These are phyloP conservation scores for Cabera pusaria DNA, from an alignment of 2,888 invertebrate species.

Conservation along the genomic window DNA sequence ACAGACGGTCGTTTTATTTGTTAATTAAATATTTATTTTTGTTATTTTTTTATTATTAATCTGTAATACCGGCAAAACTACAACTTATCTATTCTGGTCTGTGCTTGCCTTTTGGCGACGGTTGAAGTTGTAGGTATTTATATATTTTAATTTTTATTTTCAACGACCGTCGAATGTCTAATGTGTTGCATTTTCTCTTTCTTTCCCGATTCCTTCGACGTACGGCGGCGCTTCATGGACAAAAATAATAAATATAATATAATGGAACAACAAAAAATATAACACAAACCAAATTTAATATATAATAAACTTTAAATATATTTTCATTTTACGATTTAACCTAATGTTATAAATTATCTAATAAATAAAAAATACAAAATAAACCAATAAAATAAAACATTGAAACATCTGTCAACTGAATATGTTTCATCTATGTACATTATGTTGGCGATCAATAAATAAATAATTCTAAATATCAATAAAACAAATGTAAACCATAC, in stretches of 20 bases:
- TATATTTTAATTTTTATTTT: slow-evolving; percentile 31
- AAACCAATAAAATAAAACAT: no score
- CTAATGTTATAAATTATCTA: no score
- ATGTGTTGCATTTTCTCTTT: slow-evolving; percentile 83
- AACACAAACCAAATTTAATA: neutral
- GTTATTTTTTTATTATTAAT: slow-evolving; percentile 29
- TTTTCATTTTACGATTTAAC: no score
- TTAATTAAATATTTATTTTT: slow-evolving; percentile 20
- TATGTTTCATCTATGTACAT: no score
- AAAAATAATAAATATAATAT: slow-evolving; percentile 9
- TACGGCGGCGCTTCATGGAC: slow-evolving; percentile 34
- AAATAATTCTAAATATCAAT: no score
- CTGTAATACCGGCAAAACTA: slow-evolving; percentile 33
- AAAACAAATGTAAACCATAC: no score
- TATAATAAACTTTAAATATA: no score
- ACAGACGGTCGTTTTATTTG: slow-evolving; percentile 71
- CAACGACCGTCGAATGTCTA: slow-evolving; percentile 64
- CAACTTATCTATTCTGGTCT: slow-evolving; percentile 59
- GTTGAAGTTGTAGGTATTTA: slow-evolving; percentile 37
- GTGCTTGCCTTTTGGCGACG: slow-evolving; percentile 79
- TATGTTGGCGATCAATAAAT: no score
- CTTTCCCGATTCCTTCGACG: slow-evolving; percentile 67
- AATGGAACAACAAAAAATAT: slow-evolving; percentile 4
- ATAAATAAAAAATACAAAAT: no score
- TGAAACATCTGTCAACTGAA: no score